Base-by-base conservation (phyloP, 2,113 vertebrate genomes). In the Ochotona princeps region DNA sequence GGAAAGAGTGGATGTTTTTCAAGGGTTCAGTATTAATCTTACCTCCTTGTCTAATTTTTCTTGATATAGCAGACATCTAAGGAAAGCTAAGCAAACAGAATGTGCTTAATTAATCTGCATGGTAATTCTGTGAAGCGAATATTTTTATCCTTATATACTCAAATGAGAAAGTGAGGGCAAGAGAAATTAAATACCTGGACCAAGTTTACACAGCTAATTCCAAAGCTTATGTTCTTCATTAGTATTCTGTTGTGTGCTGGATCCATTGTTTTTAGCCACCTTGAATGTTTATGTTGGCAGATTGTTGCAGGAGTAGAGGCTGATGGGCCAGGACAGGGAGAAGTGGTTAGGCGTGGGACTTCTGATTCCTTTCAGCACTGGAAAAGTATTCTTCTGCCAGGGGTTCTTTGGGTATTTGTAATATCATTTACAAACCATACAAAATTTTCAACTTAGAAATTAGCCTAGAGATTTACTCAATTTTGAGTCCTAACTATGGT, bases 71-170 rank as follows among this genome's bases (percentile, higher is more conserved):
- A 76, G 61, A 38, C 30, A 79, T 63, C 44, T 28, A 67, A 85
- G 82, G 28, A 38, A 23, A 8, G 17, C 26, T 85, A n/a, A 78
- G 17, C 5, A 80, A 80, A 85, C 15, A 54, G 26, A 32, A 25
- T 81, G 20, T 25, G 61, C 11, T 87, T 73, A 91, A 88, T 84
- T 49, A 89, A 83, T 82, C 23, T 18, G 80, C 10, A 14, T 2
- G 12, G 3, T 26, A 63, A 35, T 14, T 80, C 25, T 92, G 18
- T 65, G 44, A 57, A 66, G 26, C 21, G 72, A 25, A 28, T 67
- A 61, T 47, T 84, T 87, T 75, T 72, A 8, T 80, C n/a, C 20
- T 90, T 75, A 86, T 20, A 49, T 63, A 60, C 63, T 92, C 86
- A 90, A 20, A 60, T 66, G 54, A 91, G 25, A 86, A 89, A 89